A percentile compares a stretch with the other conserved stretches of the same genome.
These are phyloP conservation scores for Syngnathus floridae DNA, from an alignment of 2,113 vertebrate species.

Conservation along the genomic window DNA sequence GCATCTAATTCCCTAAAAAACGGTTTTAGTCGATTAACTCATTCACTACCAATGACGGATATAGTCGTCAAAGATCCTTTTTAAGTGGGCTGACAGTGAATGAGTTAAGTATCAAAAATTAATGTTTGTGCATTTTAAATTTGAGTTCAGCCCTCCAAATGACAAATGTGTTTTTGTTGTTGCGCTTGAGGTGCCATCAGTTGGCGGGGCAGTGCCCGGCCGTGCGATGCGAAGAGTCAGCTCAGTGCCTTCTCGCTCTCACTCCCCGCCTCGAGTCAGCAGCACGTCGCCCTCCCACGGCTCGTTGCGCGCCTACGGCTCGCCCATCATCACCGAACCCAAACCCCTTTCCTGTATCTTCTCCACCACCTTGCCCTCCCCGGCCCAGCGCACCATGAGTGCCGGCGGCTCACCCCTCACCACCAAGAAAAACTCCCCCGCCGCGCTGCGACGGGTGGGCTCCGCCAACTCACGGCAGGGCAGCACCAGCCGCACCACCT, in stretches of 20 bases:
- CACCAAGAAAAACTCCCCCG: constrained; percentile 78
- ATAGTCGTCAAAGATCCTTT: too few species aligned
- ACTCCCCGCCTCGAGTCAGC: constrained; percentile 86
- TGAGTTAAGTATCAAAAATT: too few species aligned
- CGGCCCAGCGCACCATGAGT: constrained; percentile 65
- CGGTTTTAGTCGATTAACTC: too few species aligned
- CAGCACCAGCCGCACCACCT: constrained; percentile 66
- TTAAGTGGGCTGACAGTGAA: too few species aligned
- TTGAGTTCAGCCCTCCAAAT: too few species aligned
- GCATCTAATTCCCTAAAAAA: too few species aligned
- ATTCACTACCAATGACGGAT: too few species aligned
- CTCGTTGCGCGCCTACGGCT: constrained; percentile 85
- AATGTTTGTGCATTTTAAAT: too few species aligned
- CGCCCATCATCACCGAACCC: constrained; percentile 78
- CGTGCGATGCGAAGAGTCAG: constrained; percentile 89
- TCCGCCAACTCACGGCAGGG: constrained; percentile 71
- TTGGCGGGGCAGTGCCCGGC: constrained; percentile 52
- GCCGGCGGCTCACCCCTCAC: constrained; percentile 70
- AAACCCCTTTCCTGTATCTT: constrained; percentile 77
- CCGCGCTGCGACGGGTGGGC: constrained; percentile 75
- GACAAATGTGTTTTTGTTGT: neutral
- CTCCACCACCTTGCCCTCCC: constrained; percentile 83
- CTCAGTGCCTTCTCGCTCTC: constrained; percentile 90
- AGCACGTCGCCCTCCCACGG: constrained; percentile 84
- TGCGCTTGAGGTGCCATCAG: constrained; percentile 63